phyloP scores from a whole-genome alignment of 2,113 vertebrate genomes.

The Chionodraco myersi region DNA sequence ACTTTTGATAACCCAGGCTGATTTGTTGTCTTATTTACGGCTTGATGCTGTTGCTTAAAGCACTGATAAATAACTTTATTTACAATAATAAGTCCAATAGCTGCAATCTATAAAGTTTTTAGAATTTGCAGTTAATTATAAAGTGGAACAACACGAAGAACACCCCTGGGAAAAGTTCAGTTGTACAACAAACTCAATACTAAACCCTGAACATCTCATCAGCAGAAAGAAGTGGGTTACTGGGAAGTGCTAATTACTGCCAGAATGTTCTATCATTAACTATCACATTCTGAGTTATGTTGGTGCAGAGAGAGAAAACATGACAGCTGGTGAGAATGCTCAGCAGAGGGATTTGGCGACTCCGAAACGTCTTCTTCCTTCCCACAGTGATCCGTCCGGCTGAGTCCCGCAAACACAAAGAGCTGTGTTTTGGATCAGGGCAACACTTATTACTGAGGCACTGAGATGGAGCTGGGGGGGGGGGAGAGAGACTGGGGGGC shows the following conservation, averaged over 20 bases:
- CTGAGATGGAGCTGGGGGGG: constrained; percentile 23
- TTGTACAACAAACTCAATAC: background rate
- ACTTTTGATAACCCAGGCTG: background rate
- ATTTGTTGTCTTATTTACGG: too few relatives aligned
- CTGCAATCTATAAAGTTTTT: background rate
- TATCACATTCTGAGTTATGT: constrained; percentile 35
- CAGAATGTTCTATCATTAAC: constrained; percentile 53
- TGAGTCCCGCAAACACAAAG: constrained; percentile 61
- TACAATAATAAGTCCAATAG: background rate
- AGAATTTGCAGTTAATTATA: background rate
- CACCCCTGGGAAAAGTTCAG: background rate
- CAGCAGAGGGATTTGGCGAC: constrained; percentile 43
- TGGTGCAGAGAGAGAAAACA: constrained; percentile 17
- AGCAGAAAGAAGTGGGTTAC: constrained; percentile 22
- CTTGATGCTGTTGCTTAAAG: background rate
- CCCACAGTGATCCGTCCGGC: constrained; percentile 53
- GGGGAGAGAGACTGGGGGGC: constrained; percentile 37
- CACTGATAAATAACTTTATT: background rate
- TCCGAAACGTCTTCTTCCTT: constrained; percentile 50
- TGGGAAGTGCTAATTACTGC: constrained; percentile 36
- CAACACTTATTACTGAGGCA: constrained; percentile 52
- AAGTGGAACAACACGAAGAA: background rate
- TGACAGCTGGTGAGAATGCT: constrained; percentile 65
- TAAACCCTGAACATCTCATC: constrained; percentile 10
- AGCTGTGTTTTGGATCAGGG: constrained; percentile 68